phyloP scores from a whole-genome alignment of 2,888 invertebrate genomes.

The Ichneumon xanthorius region DNA sequence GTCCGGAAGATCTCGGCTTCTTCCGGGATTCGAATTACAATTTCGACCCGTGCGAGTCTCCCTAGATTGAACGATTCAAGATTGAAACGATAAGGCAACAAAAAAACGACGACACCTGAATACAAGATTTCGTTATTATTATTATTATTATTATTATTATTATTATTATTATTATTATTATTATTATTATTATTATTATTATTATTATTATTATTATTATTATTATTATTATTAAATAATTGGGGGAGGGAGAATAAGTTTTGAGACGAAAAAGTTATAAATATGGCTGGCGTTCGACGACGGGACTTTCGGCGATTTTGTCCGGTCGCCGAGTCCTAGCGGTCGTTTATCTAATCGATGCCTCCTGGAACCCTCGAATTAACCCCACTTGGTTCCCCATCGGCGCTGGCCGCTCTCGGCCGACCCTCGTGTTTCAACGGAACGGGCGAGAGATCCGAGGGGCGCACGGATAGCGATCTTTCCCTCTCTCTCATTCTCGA shows the following conservation, averaged over 20 bases:
- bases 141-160: too few relatives aligned
- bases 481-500: conserved; percentile 45
- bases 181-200: not conserved
- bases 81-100: not conserved
- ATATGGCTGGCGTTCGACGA: not conserved
- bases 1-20: conserved; percentile 18
- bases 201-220: not conserved
- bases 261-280: conserved; percentile 24
- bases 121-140: not conserved
- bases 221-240: too few relatives aligned
- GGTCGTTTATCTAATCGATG: conserved; percentile 62
- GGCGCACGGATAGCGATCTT: conserved; percentile 36
- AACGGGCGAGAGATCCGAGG: conserved; percentile 10
- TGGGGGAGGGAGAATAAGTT: not conserved
- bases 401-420: conserved; percentile 26
- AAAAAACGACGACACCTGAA: not conserved
- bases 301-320: conserved; percentile 36
- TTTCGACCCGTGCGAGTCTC: conserved; percentile 9
- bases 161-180: too few relatives aligned
- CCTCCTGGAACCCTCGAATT: conserved; percentile 61
- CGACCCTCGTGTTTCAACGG: conserved; percentile 49
- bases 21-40: conserved; percentile 24
- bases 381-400: conserved; percentile 56
- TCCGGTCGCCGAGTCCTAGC: not conserved
- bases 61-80: not conserved